Evolutionary conservation across 2,888 invertebrate genomes (phyloP), one percentile per base, ranked within the genome.

Genomic region (Linnaemya vulpina): DNA sequence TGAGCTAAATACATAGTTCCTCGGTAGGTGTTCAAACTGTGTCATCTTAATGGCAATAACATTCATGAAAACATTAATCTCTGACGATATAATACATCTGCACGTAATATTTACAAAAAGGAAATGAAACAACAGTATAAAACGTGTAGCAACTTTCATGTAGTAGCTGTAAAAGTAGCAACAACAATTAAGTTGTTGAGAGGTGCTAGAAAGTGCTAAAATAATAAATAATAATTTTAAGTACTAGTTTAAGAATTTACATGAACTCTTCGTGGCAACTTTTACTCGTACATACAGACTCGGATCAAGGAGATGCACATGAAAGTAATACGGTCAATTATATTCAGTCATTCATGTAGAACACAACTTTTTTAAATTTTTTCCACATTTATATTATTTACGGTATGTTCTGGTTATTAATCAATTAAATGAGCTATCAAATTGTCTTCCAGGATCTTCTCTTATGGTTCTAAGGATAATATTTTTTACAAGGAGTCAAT

Each of bases 181-280:
- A 60, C 65, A 75, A 76, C 40, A 83, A 67, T 80, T 51, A 77
- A 90, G 89, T 90, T 90, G 90, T 90, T 90, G 90, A 90, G 89
- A 90, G 89, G 89, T 90, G 90, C 89, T 90, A 89, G 89, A 86
- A 90, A 90, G 90, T 89, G 89, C 88, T 90, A 89, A 89, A 89
- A 90, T 89, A 90, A 90, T 90, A 90, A 90, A 90, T 90, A 90
- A 90, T 90, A 90, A 89, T 88, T 88, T 87, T 90, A 90, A 90
- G 90, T 89, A 90, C 90, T 74, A 89, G 89, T 90, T 90, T 89
- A 89, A 90, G 90, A 90, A 90, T 90, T 90, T 90, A 89, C 90
- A 90, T 90, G 89, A 49, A 75, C 49, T 51, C 65, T 75, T 25
- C 60, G 9, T 40, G 35, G 20, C n/a, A 35, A 51, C 60, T 30